Evolutionary conservation across 2,888 invertebrate genomes (phyloP), one percentile per base, ranked within the genome.

Genomic region (Dasypogon diadema): DNA sequence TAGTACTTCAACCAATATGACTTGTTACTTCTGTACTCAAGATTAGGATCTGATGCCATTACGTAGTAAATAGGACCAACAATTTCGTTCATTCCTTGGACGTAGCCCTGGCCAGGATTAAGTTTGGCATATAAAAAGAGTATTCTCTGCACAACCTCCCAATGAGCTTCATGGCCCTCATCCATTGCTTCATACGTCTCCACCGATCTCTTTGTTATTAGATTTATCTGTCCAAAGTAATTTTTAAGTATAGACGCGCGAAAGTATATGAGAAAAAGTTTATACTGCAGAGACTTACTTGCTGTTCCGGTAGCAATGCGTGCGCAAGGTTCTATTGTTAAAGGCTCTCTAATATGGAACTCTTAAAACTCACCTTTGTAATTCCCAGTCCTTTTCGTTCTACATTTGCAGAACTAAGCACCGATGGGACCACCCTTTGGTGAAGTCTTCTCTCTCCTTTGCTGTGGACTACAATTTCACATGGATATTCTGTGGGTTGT

Each of bases 31-130:
- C 94, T 89, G 88, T 91, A 95, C 68, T 91, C 89, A 26, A 88
- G 84, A 84, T 96, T 91, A 0, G 94, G 90, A 87, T 99, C 97
- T 21, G 92, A 93, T 5, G 99, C 98, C 86, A 99, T 96, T 0
- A 96, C 93, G 86, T 98, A 97, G 87, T 99, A 99, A 82, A 99
- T 96, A 5, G 99, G 99, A 0, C 98, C 99, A 55, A 99, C 92
- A 81, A 99, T 97, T 87, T 99, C 99, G 87, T 99, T 99, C 99
- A 99, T 99, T 73, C 99, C 99, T 87, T 99, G 95, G 0, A 96
- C 96, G 83, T 96, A 95, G 10, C 97, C 93, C 84, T 98, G 97
- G 0, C 99, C 99, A 0, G 98, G 97, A 88, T 99, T 99, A 12
- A 99, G 89, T 87, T 99, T 99, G 0, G 98, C 97, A 85, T 99